Percentiles rank a stretch among this genome's conserved stretches.
These are phyloP conservation scores for Tyto alba DNA, from an alignment of 2,113 vertebrate genomes.

Conservation along the genomic window DNA sequence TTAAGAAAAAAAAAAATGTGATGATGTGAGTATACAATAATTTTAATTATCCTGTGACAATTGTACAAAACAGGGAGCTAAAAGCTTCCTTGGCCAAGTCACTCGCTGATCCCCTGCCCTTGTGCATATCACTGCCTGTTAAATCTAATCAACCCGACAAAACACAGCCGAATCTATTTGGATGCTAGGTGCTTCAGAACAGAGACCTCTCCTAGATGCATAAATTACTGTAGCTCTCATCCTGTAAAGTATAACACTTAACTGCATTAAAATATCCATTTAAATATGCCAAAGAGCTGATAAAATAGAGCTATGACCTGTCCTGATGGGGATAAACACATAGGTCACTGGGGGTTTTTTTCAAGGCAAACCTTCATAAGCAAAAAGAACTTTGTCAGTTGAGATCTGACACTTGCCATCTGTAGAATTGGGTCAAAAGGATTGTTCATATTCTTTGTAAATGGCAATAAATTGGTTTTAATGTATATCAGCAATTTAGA, in stretches of 20 bases:
- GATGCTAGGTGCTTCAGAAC: neutral
- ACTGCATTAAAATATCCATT: neutral
- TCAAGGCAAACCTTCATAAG: neutral
- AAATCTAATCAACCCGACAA: neutral
- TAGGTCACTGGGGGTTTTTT: neutral
- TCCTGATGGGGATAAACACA: neutral
- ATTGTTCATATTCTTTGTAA: neutral
- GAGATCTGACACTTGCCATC: neutral
- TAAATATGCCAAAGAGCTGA: neutral
- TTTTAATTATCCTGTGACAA: neutral
- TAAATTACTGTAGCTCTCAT: neutral
- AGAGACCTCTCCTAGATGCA: neutral
- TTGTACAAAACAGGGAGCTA: neutral
- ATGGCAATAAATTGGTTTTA: neutral
- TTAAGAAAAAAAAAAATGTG: neutral
- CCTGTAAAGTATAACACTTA: neutral
- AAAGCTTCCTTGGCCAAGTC: neutral
- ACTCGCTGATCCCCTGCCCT: neutral
- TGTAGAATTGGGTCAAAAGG: neutral
- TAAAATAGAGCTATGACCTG: neutral
- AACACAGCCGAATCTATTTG: neutral
- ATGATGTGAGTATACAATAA: neutral
- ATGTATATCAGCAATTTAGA: neutral
- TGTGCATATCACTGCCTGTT: neutral
- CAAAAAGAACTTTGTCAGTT: slow-evolving; percentile 2